These are phyloP conservation scores for Ooceraea biroi DNA, from an alignment of 1,140 invertebrate genomes.

Conservation along the genomic window DNA sequence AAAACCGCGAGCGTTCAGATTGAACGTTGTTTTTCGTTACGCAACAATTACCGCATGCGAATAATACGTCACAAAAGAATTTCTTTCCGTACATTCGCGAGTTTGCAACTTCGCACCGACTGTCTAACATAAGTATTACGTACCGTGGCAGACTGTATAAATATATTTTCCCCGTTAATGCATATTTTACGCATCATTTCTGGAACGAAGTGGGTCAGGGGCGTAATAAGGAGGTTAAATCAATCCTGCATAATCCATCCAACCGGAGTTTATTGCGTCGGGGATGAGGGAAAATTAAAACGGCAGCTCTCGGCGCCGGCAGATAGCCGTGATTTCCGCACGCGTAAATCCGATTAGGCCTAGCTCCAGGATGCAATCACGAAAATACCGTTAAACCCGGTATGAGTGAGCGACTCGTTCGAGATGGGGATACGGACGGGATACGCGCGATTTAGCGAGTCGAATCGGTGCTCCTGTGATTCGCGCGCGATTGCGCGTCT, in stretches of 20 bases:
- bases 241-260: neutral
- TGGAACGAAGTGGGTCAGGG: neutral
- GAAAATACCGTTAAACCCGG: conserved; percentile 58
- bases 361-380: conserved; percentile 45
- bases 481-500: conserved; percentile 15
- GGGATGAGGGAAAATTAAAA: conserved; percentile 39
- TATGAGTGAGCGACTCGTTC: conserved; percentile 27
- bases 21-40: neutral
- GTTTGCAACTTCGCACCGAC: too few relatives aligned
- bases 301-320: conserved; percentile 16
- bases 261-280: neutral
- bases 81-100: too few relatives aligned
- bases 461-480: neutral
- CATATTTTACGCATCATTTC: neutral
- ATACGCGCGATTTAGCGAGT: neutral
- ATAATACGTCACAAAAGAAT: too few relatives aligned
- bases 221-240: neutral
- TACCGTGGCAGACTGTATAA: too few relatives aligned
- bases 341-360: conserved; percentile 45
- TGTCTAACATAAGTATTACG: too few relatives aligned
- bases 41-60: neutral
- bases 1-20: neutral
- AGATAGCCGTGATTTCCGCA: conserved; percentile 36
- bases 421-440: conserved; percentile 6
- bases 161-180: neutral